These are phyloP conservation scores for Leucophora obtusa DNA, from an alignment of 2,888 invertebrate species.

Conservation along the genomic window DNA sequence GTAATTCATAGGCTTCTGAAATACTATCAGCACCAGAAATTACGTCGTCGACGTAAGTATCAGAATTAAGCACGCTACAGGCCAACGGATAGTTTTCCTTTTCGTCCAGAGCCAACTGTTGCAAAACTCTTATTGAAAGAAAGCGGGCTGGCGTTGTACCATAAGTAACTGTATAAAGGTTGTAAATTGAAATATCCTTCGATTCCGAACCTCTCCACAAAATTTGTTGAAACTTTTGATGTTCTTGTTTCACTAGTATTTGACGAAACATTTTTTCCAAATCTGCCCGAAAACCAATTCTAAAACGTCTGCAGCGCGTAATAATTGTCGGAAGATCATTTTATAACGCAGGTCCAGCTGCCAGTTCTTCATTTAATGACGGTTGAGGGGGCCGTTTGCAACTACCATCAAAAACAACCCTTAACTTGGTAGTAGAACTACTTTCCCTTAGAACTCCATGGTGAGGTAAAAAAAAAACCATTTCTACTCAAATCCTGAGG, in stretches of 20 bases:
- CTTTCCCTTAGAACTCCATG: slow-evolving; percentile 38
- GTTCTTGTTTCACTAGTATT: slow-evolving; percentile 38
- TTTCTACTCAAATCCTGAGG: slow-evolving; percentile 4
- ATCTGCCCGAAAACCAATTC: too few species aligned
- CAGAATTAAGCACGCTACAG: slow-evolving; percentile 31
- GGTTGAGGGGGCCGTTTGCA: slow-evolving; percentile 4
- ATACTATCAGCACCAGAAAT: slow-evolving; percentile 46
- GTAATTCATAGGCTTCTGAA: slow-evolving; percentile 28
- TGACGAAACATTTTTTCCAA: slow-evolving; percentile 63
- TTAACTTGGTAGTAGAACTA: slow-evolving; percentile 16
- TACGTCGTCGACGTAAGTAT: slow-evolving; percentile 44
- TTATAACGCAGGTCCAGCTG: slow-evolving; percentile 49
- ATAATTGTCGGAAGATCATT: too few species aligned
- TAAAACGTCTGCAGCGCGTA: too few species aligned
- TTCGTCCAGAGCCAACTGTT: slow-evolving; percentile 50
- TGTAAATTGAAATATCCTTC: slow-evolving; percentile 27
- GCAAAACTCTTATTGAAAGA: slow-evolving; percentile 55
- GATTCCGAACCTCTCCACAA: slow-evolving; percentile 1
- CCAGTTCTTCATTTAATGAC: slow-evolving; percentile 44
- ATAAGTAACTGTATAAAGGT: too few species aligned
- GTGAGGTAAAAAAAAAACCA: slow-evolving; percentile 43
- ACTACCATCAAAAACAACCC: slow-evolving; percentile 40
- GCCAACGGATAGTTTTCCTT: slow-evolving; percentile 35
- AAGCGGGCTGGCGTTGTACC: slow-evolving; percentile 39
- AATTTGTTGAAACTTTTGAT: too few species aligned